Evolutionary conservation across 2,888 invertebrate genomes (phyloP).

Genomic region (Sarcophaga rosellei): DNA sequence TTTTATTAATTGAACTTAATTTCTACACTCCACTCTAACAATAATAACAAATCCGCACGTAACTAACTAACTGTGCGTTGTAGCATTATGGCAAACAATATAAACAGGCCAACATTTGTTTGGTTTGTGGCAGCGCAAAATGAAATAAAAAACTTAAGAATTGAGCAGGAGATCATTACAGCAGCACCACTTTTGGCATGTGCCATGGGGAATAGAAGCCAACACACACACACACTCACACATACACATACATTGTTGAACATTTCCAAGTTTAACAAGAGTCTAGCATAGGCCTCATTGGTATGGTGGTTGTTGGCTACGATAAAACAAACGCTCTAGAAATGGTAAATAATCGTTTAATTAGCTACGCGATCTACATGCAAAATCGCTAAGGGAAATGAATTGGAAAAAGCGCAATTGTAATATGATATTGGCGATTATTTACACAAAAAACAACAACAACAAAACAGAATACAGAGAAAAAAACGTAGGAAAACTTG

Average conservation of each 20-base stretch:
- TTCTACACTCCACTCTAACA: background rate
- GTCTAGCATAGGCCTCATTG: background rate
- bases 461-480: constrained; percentile 8
- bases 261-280: constrained; percentile 41
- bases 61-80: background rate
- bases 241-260: constrained; percentile 41
- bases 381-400: constrained; percentile 68
- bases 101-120: constrained; percentile 5
- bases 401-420: constrained; percentile 23
- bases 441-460: constrained; percentile 19
- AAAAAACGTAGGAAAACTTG: background rate
- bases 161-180: constrained; percentile 50
- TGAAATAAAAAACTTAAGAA: constrained; percentile 12
- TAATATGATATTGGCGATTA: constrained; percentile 26
- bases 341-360: constrained; percentile 76
- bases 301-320: constrained; percentile 14
- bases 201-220: constrained; percentile 64
- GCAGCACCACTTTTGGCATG: constrained; percentile 60
- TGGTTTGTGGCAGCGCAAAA: background rate
- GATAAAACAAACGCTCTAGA: constrained; percentile 61
- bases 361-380: constrained; percentile 78
- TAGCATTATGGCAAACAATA: background rate
- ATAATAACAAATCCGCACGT: constrained; percentile 18
- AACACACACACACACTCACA: constrained; percentile 16
- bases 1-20: constrained; percentile 54